Evolutionary conservation across 2,888 invertebrate genomes (phyloP).

Genomic region (Cryptocheilus praepositus): DNA sequence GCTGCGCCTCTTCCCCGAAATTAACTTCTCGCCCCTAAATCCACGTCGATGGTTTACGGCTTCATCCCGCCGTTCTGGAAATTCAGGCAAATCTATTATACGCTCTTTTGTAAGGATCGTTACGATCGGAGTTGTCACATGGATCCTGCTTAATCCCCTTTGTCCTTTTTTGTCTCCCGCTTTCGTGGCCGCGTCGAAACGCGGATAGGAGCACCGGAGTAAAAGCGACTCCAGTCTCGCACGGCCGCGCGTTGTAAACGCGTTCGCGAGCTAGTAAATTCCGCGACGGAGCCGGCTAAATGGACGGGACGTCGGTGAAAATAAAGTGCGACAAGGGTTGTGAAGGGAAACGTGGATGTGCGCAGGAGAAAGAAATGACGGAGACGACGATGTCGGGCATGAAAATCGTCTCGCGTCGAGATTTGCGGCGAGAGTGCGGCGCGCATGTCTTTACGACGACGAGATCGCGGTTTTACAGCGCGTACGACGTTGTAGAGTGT

Average conservation of each 20-base stretch:
- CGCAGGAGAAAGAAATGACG: constrained; percentile 7
- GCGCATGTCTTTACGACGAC: neutral
- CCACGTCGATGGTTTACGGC: too few relatives aligned
- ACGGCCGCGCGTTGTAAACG: constrained; percentile 37
- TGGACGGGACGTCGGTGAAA: constrained; percentile 19
- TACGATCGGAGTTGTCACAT: neutral
- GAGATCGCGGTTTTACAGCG: constrained; percentile 28
- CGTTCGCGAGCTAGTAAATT: constrained; percentile 54
- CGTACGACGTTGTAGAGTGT: constrained; percentile 29
- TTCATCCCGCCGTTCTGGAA: too few relatives aligned
- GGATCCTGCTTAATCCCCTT: neutral
- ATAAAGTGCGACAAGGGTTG: constrained; percentile 12
- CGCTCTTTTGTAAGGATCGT: neutral
- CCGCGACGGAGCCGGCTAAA: constrained; percentile 18
- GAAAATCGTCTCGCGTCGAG: constrained; percentile 10
- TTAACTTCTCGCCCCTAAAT: too few relatives aligned
- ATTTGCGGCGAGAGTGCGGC: neutral
- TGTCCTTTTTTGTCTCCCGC: too few relatives aligned
- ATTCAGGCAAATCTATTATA: too few relatives aligned
- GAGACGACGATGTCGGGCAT: neutral
- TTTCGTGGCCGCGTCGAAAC: too few relatives aligned
- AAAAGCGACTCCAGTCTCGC: too few relatives aligned
- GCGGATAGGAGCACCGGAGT: too few relatives aligned
- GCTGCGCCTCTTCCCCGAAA: constrained; percentile 4
- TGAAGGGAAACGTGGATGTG: neutral